A percentile compares a stretch with the other conserved stretches of the same genome.
phyloP scores from a whole-genome alignment of 2,888 invertebrate genomes.

The Dysmachus trigonus region DNA sequence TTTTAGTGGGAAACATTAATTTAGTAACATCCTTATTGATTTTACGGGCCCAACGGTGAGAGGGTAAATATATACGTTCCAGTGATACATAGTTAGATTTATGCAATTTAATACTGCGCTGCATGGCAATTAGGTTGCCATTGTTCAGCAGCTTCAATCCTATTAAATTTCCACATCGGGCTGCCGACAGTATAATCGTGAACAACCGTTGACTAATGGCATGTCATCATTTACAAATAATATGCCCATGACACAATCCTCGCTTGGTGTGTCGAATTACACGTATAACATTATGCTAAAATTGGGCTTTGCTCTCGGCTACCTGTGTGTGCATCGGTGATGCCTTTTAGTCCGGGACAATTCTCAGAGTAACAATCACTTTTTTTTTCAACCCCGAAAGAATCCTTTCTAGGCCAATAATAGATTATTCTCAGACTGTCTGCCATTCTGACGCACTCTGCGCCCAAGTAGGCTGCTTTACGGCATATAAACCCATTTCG shows the following conservation, averaged over 20 bases:
- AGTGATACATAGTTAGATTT: not conserved
- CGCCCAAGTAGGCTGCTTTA: not conserved
- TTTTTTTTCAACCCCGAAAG: not conserved
- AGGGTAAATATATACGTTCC: not conserved
- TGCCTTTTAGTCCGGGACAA: not conserved
- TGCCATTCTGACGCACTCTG: not conserved
- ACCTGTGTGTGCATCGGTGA: not conserved
- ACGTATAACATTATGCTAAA: constrained; percentile 15
- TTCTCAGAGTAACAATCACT: not conserved
- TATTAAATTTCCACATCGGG: constrained; percentile 31
- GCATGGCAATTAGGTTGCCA: constrained; percentile 34
- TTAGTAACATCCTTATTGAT: constrained; percentile 1
- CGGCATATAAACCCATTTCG: constrained; percentile 8
- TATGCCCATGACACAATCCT: constrained; percentile 19
- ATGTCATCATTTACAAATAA: constrained; percentile 38
- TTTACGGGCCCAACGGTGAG: not conserved
- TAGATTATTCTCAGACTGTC: constrained; percentile 5
- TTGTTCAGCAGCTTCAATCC: constrained; percentile 23
- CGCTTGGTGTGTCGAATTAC: constrained; percentile 36
- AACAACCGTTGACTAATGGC: constrained; percentile 38
- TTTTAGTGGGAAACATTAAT: not conserved
- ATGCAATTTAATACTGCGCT: constrained; percentile 18
- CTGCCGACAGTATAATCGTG: constrained; percentile 17
- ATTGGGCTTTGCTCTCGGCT: no score
- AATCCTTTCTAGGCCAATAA: constrained; percentile 20